phyloP scores from a whole-genome alignment of 2,888 invertebrate genomes.

The Pyrocoelia pectoralis region DNA sequence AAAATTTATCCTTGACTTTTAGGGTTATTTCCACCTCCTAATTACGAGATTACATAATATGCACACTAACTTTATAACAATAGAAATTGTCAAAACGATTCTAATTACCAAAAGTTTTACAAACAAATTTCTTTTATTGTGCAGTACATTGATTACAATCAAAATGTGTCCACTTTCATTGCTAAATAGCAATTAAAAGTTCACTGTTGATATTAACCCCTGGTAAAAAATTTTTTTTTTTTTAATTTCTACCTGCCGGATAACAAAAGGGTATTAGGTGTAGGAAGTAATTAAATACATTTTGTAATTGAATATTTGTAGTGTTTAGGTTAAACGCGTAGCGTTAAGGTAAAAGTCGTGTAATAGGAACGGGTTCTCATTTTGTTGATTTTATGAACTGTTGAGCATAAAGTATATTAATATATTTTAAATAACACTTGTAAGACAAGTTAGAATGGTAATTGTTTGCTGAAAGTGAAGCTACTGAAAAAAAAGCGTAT shows the following conservation, averaged over 20 bases:
- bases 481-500: constrained; percentile 1
- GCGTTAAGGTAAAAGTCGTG: constrained; percentile 31
- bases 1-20: constrained; percentile 9
- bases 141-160: neutral
- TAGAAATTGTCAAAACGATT: constrained; percentile 3
- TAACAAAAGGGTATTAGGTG: neutral
- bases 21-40: constrained; percentile 4
- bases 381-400: constrained; percentile 32
- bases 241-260: neutral
- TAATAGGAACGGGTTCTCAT: constrained; percentile 28
- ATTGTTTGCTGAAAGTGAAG: constrained; percentile 28
- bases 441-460: constrained; percentile 16
- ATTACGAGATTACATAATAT: constrained; percentile 8
- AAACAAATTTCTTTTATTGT: constrained; percentile 5
- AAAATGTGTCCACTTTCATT: neutral
- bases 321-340: constrained; percentile 22
- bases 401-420: constrained; percentile 29
- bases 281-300: constrained; percentile 23
- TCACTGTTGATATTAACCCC: neutral
- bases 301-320: constrained; percentile 12
- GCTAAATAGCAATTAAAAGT: constrained; percentile 1
- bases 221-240: neutral
- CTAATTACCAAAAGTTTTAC: neutral
- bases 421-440: constrained; percentile 32
- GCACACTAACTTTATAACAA: constrained; percentile 1